Base-by-base conservation (phyloP, 92 coral and sea anemone genomes). In the Nematostella vectensis region DNA sequence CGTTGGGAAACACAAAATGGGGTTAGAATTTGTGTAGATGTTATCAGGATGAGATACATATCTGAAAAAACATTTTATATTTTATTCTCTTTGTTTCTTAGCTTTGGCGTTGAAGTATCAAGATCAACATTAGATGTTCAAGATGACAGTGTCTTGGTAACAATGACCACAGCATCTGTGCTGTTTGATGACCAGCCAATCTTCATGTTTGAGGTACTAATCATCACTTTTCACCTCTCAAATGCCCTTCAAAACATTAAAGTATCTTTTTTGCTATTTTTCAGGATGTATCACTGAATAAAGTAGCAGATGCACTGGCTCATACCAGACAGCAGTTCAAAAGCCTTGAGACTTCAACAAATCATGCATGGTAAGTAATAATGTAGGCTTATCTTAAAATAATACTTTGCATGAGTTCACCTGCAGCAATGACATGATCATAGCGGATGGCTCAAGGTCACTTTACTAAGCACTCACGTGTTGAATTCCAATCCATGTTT, bases 51-150 rank as follows among this genome's bases (percentile, higher is more conserved):
- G n/a, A n/a, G n/a, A n/a, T n/a, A n/a, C n/a, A n/a, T n/a, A n/a
- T n/a, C n/a, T n/a, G n/a, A n/a, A n/a, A n/a, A n/a, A n/a, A n/a
- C n/a, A n/a, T n/a, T n/a, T n/a, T n/a, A n/a, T n/a, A n/a, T n/a
- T n/a, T n/a, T 9, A 44, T 19, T 13, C n/a, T 33, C 6, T 33
- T 33, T 15, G 8, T 33, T 33, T 6, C 29, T 10, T 54, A 91
- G 98, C 51, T 91, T 91, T 71, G 93, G 98, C 6, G 88, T 87
- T 0, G 85, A 91, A 61, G 52, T 77, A 43, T 55, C 57, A 49
- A 66, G 65, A 31, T 63, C 85, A 17, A 9, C 58, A 12, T 18
- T 82, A 24, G 68, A 77, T 40, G 23, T 91, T 12, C 53, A 75
- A n/a, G 30, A 54, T 21, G 68, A 59, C 44, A 48, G 37, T 54